Conservation (phyloP, 1,140 invertebrate species). For the Solen grandis region DNA sequence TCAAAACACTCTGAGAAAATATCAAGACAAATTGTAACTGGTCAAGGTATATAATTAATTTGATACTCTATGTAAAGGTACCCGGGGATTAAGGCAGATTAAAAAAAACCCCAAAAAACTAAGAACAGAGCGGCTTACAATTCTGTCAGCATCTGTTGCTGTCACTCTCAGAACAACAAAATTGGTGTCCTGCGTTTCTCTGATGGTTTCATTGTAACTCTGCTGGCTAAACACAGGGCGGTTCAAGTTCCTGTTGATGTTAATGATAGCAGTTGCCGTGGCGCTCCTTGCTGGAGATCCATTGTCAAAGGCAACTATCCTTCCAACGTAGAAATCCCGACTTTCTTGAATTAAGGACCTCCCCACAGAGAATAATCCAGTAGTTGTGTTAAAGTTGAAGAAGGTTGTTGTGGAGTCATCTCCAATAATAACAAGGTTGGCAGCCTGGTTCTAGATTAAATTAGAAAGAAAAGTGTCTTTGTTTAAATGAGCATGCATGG, state of each 20-base stretch:
- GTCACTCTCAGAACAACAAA: conserved; percentile 57
- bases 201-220: conserved; percentile 58
- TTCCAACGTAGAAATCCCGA: conserved; percentile 58
- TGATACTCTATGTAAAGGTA: too few relatives aligned
- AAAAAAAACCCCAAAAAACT: too few relatives aligned
- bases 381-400: conserved; percentile 63
- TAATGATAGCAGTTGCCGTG: conserved; percentile 66
- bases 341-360: conserved; percentile 33
- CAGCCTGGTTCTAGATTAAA: conserved; percentile 33
- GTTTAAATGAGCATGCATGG: too few relatives aligned
- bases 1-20: too few relatives aligned
- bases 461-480: too few relatives aligned
- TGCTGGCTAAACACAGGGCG: conserved; percentile 84
- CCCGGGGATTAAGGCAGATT: too few relatives aligned
- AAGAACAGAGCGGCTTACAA: too few relatives aligned
- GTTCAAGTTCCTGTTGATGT: conserved; percentile 88
- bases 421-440: conserved; percentile 63
- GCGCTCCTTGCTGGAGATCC: conserved; percentile 69
- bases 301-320: conserved; percentile 70
- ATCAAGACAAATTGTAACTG: too few relatives aligned
- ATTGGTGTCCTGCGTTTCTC: conserved; percentile 62
- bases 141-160: conserved; percentile 68
- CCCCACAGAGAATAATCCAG: conserved; percentile 58
- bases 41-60: too few relatives aligned
- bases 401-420: conserved; percentile 63